Evolutionary conservation across 2,888 invertebrate genomes (phyloP).

Genomic region (Hydropsyche betteni): DNA sequence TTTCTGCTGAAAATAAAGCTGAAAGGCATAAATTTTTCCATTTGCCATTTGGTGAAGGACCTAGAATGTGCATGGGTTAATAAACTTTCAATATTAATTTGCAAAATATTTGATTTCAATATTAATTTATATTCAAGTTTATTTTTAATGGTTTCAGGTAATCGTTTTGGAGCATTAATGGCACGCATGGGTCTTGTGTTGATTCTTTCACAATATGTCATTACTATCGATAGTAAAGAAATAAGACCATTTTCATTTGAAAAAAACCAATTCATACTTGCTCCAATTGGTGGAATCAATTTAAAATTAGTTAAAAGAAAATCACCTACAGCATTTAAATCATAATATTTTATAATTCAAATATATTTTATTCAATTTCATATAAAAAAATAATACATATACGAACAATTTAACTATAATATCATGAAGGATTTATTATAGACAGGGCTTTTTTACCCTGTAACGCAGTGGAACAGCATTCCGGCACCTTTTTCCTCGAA

Average conservation of each 20-base stretch:
- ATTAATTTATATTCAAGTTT: neutral
- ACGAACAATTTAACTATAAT: neutral
- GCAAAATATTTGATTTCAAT: neutral
- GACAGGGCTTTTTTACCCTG: too few species aligned
- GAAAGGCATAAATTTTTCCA: conserved; percentile 53
- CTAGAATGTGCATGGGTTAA: conserved; percentile 55
- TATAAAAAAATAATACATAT: neutral
- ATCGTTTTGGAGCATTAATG: conserved; percentile 50
- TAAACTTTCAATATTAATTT: neutral
- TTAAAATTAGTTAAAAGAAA: conserved; percentile 43
- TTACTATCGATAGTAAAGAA: conserved; percentile 41
- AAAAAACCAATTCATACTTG: conserved; percentile 47
- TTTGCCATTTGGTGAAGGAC: conserved; percentile 52
- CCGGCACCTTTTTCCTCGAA: too few species aligned
- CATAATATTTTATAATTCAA: too few species aligned
- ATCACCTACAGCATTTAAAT: conserved; percentile 9
- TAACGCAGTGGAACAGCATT: too few species aligned
- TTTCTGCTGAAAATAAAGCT: conserved; percentile 54
- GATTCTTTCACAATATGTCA: conserved; percentile 44
- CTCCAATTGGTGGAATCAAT: conserved; percentile 49
- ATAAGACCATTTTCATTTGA: conserved; percentile 42
- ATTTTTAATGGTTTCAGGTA: conserved; percentile 37
- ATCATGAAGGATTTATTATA: neutral
- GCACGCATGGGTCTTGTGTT: conserved; percentile 46
- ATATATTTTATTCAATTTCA: too few species aligned